These are phyloP conservation scores for Caenorhabditis brenneri DNA, from an alignment of 1,140 invertebrate genomes.

Conservation along the genomic window DNA sequence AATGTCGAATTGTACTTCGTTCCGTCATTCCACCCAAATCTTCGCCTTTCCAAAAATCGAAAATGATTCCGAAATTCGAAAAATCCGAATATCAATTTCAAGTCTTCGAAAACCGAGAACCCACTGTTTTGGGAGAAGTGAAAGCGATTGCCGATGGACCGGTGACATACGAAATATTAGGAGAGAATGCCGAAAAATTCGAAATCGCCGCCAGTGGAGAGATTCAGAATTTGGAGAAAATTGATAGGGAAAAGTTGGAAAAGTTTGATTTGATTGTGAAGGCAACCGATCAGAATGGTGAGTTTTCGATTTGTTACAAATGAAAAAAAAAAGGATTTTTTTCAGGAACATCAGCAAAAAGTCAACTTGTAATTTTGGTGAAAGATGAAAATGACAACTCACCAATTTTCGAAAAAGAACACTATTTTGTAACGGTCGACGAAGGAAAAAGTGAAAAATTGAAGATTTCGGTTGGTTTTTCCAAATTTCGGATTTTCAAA, in stretches of 20 bases:
- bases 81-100: slow-evolving; percentile 25
- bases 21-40: neutral
- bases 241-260: slow-evolving; percentile 49
- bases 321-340: too few species aligned
- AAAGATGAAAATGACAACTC: slow-evolving; percentile 57
- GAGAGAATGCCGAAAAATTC: slow-evolving; percentile 34
- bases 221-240: slow-evolving; percentile 14
- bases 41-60: neutral
- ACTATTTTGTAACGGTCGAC: slow-evolving; percentile 49
- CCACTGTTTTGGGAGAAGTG: slow-evolving; percentile 35
- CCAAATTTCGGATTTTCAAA: neutral
- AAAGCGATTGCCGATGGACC: slow-evolving; percentile 1
- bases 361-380: slow-evolving; percentile 6
- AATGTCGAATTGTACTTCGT: neutral
- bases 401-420: slow-evolving; percentile 45
- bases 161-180: neutral
- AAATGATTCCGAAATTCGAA: neutral
- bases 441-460: slow-evolving; percentile 47
- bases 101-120: slow-evolving; percentile 39
- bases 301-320: too few species aligned
- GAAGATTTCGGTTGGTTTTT: neutral
- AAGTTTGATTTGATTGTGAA: slow-evolving; percentile 39
- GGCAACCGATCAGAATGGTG: slow-evolving; percentile 17
- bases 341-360: neutral
- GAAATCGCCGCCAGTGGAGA: slow-evolving; percentile 22